phyloP scores from a whole-genome alignment of 2,888 invertebrate species.

The Ectobius pallidus region DNA sequence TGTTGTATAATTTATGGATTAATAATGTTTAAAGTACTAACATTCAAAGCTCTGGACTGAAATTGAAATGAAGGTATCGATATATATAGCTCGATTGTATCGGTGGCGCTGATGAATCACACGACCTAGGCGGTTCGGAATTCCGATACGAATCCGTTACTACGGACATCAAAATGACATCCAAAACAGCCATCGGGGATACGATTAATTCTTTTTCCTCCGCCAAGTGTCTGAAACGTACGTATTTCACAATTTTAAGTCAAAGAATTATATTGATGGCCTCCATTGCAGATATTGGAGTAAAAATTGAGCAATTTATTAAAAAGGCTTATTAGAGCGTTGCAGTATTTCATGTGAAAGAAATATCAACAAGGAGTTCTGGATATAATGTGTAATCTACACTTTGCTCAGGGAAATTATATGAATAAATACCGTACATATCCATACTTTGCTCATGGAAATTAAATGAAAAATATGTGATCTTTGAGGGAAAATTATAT shows the following conservation, averaged over 20 bases:
- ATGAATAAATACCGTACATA: too few species aligned
- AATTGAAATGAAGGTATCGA: constrained; percentile 18
- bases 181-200: neutral
- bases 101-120: constrained; percentile 8
- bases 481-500: too few species aligned
- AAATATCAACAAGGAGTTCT: too few species aligned
- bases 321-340: too few species aligned
- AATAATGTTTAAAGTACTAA: constrained; percentile 20
- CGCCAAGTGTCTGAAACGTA: neutral
- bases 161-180: constrained; percentile 12
- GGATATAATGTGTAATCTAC: too few species aligned
- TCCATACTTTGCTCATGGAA: too few species aligned
- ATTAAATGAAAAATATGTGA: too few species aligned
- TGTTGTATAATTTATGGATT: constrained; percentile 16
- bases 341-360: too few species aligned
- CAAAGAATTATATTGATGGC: too few species aligned
- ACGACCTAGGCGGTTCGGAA: neutral
- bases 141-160: constrained; percentile 7
- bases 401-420: too few species aligned
- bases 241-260: constrained; percentile 2
- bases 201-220: constrained; percentile 10
- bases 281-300: too few species aligned
- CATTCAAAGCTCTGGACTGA: constrained; percentile 12
- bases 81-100: constrained; percentile 16
- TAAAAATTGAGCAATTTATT: too few species aligned